Evolutionary conservation across 1,140 invertebrate genomes (phyloP), one percentile per base, ranked within the genome.

Genomic region (Archivesica marissinica): DNA sequence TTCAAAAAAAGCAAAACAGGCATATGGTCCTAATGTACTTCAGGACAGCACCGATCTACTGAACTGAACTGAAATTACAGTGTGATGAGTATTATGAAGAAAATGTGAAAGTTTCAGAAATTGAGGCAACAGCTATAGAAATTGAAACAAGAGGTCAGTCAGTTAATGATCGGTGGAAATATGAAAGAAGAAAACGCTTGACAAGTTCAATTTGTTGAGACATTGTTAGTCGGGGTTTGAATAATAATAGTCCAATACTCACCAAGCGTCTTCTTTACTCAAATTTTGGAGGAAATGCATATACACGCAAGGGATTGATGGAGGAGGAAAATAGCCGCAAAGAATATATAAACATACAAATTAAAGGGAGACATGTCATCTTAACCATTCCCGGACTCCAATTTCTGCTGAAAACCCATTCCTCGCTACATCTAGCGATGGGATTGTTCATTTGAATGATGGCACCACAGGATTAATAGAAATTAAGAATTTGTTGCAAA

Each of bases 81-180:
- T 75, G 47, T 41, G 30, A 75, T 4, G n/a, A 35, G 2, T 75
- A 25, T 25, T 35, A 13, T 2, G 39, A 66, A n/a, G 61, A 66
- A 20, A 66, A 66, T 66, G 61, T 38, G 11, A 38, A n/a, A 30
- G 20, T 38, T 7, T 9, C 38, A 38, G 61, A 66, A 66, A 66
- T 7, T 9, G 17, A n/a, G 20, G n/a, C 7, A 6, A 20, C 2
- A 2, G 30, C 4, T 28, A 47, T 20, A 13, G 30, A 75, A 39
- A 11, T 50, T 20, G 20, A 75, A 28, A 66, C 61, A 66, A 39
- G 33, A 66, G 61, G 38, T 3, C 61, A 66, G 25, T 15, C 41
- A 20, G 28, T 13, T 47, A 75, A 75, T 52, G 39, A 75, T 3
- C n/a, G n/a, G 11, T 75, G 70, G 64, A 38, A 68, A n/a, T 4